Evolutionary conservation across 2,888 invertebrate species (phyloP).

Genomic region (Patella depressa): DNA sequence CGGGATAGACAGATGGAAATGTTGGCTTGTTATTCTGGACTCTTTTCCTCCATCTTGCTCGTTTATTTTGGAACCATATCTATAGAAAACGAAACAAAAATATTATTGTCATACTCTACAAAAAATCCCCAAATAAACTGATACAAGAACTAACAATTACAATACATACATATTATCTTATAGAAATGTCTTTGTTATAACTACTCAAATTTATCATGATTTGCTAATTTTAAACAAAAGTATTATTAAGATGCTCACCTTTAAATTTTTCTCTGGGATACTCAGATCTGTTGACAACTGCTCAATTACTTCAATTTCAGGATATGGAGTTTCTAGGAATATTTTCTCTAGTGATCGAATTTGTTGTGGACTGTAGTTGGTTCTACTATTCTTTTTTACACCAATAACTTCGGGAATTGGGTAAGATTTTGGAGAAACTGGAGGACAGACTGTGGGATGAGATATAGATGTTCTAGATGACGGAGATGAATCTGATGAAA

Average conservation of each 20-base stretch:
- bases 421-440: too few species aligned
- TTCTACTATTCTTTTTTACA: slow-evolving; percentile 44
- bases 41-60: slow-evolving; percentile 54
- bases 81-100: slow-evolving; percentile 24
- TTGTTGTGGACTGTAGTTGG: slow-evolving; percentile 49
- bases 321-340: slow-evolving; percentile 52
- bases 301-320: slow-evolving; percentile 50
- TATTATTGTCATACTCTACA: too few species aligned
- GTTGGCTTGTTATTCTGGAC: slow-evolving; percentile 38
- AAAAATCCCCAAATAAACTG: too few species aligned
- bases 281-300: slow-evolving; percentile 44
- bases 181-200: background rate
- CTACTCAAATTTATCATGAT: too few species aligned
- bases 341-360: slow-evolving; percentile 46
- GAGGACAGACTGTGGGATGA: too few species aligned
- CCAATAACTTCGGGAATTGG: too few species aligned
- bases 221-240: too few species aligned
- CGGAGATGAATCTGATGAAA: too few species aligned
- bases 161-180: too few species aligned
- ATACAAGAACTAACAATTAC: too few species aligned
- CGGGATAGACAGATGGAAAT: slow-evolving; percentile 20
- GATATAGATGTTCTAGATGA: too few species aligned
- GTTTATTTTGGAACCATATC: slow-evolving; percentile 59
- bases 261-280: slow-evolving; percentile 48
- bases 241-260: slow-evolving; percentile 33